Evolutionary conservation across 1,140 invertebrate species (phyloP), one percentile per base, ranked within the genome.

Genomic region (Listronotus oregonensis): DNA sequence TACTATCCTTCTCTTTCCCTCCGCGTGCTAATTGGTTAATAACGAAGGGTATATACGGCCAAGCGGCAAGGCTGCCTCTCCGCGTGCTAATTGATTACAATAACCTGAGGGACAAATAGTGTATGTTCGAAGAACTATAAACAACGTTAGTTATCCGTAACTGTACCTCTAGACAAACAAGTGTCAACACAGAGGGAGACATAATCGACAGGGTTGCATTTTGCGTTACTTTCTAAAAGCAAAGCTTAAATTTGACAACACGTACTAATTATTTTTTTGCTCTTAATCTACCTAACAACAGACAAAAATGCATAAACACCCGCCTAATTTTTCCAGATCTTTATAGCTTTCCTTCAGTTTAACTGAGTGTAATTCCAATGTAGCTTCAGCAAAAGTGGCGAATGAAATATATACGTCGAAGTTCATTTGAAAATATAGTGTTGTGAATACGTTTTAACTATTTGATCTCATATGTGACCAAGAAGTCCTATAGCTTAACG

Each of bases 251-350:
- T 57, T 44, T 57, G 55, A 44, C 55, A 57, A 43, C 39, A 17
- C 21, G 55, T 44, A 37, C 8, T 15, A 27, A 27, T 27, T 39
- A 40, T 43, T 37, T 40, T 37, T 44, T 18, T n/a, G n/a, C n/a
- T n/a, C 32, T 12, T 10, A 21, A 1, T 10, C 5, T 2, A 46
- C 6, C 15, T 40, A 31, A 15, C 55, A 12, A 44, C 14, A 37
- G 7, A 1, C 42, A 27, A 14, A 59, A 34, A 44, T 49, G 56
- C 32, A 59, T 49, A 59, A 59, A 59, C 56, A 59, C 27, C 56
- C 42, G 44, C 44, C 56, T 47, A 44, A 47, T 47, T 59, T 59
- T 59, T 37, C 27, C 27, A 7, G 11, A 15, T 47, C 47, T 49
- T 59, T 59, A 5, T 27, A 27, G 14, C 6, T 18, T 27, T 59